Conservation (phyloP, 1,140 invertebrate species). For the Neotoxoptera formosana region DNA sequence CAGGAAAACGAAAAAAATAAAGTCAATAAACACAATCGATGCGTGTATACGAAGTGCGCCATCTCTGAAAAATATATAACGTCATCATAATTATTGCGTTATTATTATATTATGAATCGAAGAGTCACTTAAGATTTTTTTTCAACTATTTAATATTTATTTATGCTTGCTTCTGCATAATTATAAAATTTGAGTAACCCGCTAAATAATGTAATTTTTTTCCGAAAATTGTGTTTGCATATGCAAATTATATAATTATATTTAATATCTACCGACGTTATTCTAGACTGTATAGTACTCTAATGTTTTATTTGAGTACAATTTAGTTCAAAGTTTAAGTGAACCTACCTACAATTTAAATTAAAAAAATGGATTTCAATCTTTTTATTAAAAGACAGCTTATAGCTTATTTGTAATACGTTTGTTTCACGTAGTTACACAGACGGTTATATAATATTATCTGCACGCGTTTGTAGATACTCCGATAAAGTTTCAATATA, state of each 20-base stretch:
- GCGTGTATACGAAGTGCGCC: background rate
- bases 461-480: background rate
- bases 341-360: background rate
- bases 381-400: background rate
- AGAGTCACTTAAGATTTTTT: background rate
- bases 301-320: background rate
- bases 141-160: background rate
- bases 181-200: background rate
- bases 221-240: background rate
- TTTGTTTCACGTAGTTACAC: background rate
- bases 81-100: constrained; percentile 9
- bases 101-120: background rate
- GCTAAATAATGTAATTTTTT: background rate
- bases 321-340: background rate
- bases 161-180: background rate
- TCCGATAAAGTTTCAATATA: background rate
- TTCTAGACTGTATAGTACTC: background rate
- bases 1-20: background rate
- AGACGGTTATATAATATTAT: background rate
- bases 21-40: background rate
- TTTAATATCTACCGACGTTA: background rate
- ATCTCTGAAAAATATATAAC: background rate
- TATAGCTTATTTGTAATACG: background rate
- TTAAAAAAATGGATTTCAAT: background rate
- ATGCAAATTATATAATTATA: background rate